Base-by-base conservation (phyloP, 2,113 vertebrate genomes). In the Corvus moneduloides region DNA sequence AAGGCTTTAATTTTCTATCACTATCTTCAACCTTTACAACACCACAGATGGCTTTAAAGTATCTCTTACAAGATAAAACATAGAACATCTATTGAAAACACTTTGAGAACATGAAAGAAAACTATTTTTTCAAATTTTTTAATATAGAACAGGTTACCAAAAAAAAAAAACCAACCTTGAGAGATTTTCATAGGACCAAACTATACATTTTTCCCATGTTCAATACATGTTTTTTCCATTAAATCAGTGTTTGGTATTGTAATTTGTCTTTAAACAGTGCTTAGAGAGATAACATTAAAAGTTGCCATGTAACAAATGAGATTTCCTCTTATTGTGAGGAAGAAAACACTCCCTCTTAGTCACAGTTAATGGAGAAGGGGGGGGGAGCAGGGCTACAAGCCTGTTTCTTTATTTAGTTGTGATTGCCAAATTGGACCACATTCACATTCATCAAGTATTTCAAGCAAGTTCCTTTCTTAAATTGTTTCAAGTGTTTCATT, bases 281-380 rank as follows among this genome's bases (percentile, higher is more conserved):
- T 90, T 93, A 71, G 51, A 92, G 90, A 97, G 97, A 98, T 97
- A 98, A 98, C 93, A 95, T 95, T 96, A 96, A 94, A 94, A 96
- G 78, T 94, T 90, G 62, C 95, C 59, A 61, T 75, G 92, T 96
- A 97, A 97, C 97, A 97, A 98, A 98, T 91, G 96, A 98, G 87
- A 98, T 97, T 98, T 98, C 98, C 97, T 97, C 94, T 97, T 82
- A 98, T 98, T 98, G 97, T 98, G 95, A 97, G 84, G 72, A 92
- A 92, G 81, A 97, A 98, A 97, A 97, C 81, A 97, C 73, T 97
- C 96, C 97, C 97, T 97, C 78, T 97, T 97, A 97, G 96, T 97
- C 96, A 97, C 39, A 78, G 88, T 44, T 62, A 93, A 77, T 66
- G 43, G 59, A 95, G 82, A 79, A 75, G 80, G 59, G 15, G 76